Evolutionary conservation across 2,113 vertebrate genomes (phyloP), one percentile per base, ranked within the genome.

Genomic region (Rhodinocichla rosea): DNA sequence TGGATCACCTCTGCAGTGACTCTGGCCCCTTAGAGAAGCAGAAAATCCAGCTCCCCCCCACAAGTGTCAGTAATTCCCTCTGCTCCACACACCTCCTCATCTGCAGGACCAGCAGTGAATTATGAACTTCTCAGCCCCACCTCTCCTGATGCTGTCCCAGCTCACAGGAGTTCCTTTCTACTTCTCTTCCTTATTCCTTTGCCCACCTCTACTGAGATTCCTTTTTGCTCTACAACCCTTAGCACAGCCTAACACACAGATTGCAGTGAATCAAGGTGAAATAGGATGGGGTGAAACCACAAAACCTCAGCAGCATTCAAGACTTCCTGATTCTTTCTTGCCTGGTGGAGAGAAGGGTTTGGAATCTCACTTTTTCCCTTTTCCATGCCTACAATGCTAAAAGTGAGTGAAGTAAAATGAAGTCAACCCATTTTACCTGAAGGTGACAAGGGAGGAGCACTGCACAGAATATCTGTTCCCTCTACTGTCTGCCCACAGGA

Each of bases 211-310:
- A 57, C 32, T 32, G 56, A 87, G 77, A 60, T 53, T 76, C 15
- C 30, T 71, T 33, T 53, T 64, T 75, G 32, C 28, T 90, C 35
- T 69, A 28, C 1, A 1, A 55, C 28, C 5, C 30, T 23, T 82
- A 27, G 44, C 17, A 32, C 7, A 49, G 53, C 24, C 22, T 65
- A 23, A 17, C 0, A 0, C 1, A 1, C 4, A n/a, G 28, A 12
- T 3, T 67, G 30, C 0, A 0, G 30, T 70, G 39, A 88, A 90
- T 80, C 44, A 53, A 21, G 6, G 18, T 65, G 10, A 26, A 69
- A 77, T 30, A 57, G 8, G 26, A 49, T 55, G 10, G 4, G 24
- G 4, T 88, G 52, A 64, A 86, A 60, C 44, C n/a, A 59, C 30
- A 55, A 11, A 81, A n/a, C 35, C 27, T 63, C 47, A 71, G 47